A percentile compares a stretch with the other conserved stretches of the same genome.
These are phyloP conservation scores for Corvus moneduloides DNA, from an alignment of 2,113 vertebrate species.

Conservation along the genomic window DNA sequence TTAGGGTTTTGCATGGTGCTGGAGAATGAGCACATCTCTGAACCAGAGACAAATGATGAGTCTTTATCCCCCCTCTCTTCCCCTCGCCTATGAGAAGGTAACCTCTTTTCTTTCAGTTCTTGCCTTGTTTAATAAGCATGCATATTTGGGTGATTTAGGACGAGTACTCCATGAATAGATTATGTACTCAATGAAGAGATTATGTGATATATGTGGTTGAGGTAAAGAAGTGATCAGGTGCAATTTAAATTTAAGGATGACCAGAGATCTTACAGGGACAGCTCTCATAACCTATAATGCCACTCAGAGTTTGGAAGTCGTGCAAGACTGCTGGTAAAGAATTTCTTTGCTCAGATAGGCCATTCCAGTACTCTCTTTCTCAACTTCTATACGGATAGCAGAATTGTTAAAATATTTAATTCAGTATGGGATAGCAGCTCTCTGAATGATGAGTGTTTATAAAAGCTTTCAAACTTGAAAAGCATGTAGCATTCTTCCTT, in stretches of 20 bases:
- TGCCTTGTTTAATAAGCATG: not conserved
- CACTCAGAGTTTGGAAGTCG: not conserved
- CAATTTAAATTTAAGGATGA: not conserved
- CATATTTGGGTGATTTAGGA: not conserved
- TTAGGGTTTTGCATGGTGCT: constrained; percentile 27
- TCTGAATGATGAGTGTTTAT: constrained; percentile 6
- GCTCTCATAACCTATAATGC: not conserved
- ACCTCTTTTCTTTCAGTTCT: not conserved
- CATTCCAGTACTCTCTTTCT: not conserved
- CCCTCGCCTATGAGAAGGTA: constrained; percentile 40
- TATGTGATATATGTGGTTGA: not conserved
- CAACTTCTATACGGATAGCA: not conserved
- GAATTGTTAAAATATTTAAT: constrained; percentile 32
- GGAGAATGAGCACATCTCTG: constrained; percentile 37
- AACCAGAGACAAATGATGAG: not conserved
- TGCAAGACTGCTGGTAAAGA: not conserved
- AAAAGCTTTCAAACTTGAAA: constrained; percentile 33
- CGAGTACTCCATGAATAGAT: not conserved
- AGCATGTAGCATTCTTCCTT: constrained; percentile 11
- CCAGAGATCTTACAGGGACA: not conserved
- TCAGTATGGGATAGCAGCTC: not conserved
- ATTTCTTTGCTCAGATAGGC: not conserved
- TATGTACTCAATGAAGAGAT: not conserved
- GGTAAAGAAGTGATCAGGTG: not conserved
- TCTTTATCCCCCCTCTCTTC: not conserved